phyloP scores from a whole-genome alignment of 2,888 invertebrate genomes.

The Mamestra brassicae region DNA sequence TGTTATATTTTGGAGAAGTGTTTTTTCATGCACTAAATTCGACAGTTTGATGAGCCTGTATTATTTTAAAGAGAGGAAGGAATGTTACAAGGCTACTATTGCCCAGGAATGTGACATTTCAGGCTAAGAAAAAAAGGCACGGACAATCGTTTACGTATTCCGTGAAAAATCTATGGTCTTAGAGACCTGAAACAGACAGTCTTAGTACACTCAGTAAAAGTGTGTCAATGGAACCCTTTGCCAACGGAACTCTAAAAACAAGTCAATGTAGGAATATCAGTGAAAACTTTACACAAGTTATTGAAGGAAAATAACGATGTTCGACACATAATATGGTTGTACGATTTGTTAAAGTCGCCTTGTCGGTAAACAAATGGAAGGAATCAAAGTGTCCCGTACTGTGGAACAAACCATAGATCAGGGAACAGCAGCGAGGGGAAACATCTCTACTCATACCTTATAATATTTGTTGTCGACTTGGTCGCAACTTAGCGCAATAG shows the following conservation, averaged over 20 bases:
- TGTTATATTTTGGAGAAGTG: no score
- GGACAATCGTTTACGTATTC: neutral
- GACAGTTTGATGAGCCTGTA: no score
- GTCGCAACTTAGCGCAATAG: neutral
- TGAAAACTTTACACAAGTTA: slow-evolving; percentile 28
- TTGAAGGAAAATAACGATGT: slow-evolving; percentile 41
- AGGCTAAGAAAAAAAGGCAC: neutral
- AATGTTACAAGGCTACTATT: no score
- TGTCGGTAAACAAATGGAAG: slow-evolving; percentile 64
- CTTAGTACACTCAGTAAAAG: neutral
- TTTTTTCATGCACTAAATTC: no score
- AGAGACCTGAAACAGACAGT: neutral
- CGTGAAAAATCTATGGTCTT: neutral
- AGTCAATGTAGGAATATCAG: slow-evolving; percentile 13
- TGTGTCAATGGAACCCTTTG: neutral
- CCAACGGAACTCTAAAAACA: neutral
- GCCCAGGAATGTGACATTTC: neutral
- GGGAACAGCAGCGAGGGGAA: neutral
- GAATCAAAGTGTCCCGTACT: slow-evolving; percentile 72
- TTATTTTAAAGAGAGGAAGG: no score
- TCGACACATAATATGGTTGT: slow-evolving; percentile 45
- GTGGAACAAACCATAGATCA: slow-evolving; percentile 54
- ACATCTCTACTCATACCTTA: no score
- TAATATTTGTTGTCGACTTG: neutral
- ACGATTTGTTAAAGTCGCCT: slow-evolving; percentile 18